phyloP scores from a whole-genome alignment of 2,797 vertebrate genomes.

The Phylloscopus collybita region DNA sequence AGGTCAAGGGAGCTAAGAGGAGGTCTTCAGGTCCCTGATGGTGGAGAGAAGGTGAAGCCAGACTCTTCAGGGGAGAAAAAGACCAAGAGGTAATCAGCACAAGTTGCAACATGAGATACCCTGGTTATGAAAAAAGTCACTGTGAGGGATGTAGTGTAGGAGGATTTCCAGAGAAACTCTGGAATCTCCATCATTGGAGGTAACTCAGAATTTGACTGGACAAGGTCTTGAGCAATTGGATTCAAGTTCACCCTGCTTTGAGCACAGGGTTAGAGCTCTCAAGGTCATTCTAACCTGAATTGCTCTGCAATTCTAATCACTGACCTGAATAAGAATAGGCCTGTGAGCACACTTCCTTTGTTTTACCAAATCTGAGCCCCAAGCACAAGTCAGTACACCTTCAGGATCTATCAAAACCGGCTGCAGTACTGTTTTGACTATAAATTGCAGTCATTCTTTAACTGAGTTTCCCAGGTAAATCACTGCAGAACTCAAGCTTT shows the following conservation, averaged over 20 bases:
- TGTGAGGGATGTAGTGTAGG: background rate
- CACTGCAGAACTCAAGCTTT: background rate
- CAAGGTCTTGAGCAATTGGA: background rate
- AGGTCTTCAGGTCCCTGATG: background rate
- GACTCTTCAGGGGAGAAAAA: background rate
- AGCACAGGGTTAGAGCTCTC: background rate
- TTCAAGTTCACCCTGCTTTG: background rate
- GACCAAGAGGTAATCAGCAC: background rate
- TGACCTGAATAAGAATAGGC: background rate
- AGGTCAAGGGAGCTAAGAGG: background rate
- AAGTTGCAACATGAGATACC: background rate
- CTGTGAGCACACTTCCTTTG: rapidly evolving
- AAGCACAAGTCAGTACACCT: background rate
- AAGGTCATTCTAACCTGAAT: background rate
- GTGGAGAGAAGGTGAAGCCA: background rate
- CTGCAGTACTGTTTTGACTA: background rate
- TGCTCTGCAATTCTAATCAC: background rate
- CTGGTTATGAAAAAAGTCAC: background rate
- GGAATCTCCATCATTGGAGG: background rate
- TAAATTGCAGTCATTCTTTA: background rate
- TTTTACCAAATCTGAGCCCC: background rate
- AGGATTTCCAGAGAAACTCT: background rate
- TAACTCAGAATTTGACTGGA: background rate
- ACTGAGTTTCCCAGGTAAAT: background rate
- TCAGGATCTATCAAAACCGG: background rate